These are phyloP conservation scores for Mionectes olivaceus DNA, from an alignment of 2,797 vertebrate species.

Conservation along the genomic window DNA sequence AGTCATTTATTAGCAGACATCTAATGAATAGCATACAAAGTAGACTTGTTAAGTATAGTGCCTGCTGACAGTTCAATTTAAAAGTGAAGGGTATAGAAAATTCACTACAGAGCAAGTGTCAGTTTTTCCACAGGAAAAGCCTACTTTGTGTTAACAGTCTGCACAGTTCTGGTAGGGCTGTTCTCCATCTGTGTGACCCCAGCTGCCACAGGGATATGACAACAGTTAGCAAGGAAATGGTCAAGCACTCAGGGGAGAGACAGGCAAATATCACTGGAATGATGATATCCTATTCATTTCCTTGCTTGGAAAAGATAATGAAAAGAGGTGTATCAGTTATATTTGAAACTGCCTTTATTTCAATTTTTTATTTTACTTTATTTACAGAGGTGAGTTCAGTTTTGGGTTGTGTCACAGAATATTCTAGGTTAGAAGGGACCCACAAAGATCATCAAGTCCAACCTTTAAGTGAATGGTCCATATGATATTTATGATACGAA, in stretches of 20 bases:
- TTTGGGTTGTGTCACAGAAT: background rate
- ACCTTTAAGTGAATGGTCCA: background rate
- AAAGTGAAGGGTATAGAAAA: slow-evolving; percentile 31
- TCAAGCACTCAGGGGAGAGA: background rate
- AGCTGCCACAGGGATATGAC: background rate
- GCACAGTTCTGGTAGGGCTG: background rate
- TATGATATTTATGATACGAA: background rate
- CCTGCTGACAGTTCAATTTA: slow-evolving; percentile 37
- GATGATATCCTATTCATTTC: slow-evolving; percentile 21
- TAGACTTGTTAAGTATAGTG: slow-evolving; percentile 27
- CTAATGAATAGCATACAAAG: slow-evolving; percentile 31
- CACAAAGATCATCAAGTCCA: background rate
- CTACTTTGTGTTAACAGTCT: background rate
- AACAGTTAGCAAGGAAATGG: slow-evolving; percentile 27
- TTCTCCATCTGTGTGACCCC: background rate
- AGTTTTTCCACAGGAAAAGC: background rate
- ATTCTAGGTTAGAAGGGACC: background rate
- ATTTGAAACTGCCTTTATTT: background rate
- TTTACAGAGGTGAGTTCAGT: background rate
- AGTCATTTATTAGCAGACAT: slow-evolving; percentile 37
- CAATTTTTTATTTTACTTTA: background rate
- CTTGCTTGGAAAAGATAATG: slow-evolving; percentile 17
- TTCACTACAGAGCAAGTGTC: background rate
- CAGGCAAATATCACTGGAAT: background rate
- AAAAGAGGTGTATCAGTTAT: slow-evolving; percentile 12